These are phyloP conservation scores for Monomorium pharaonis DNA, from an alignment of 1,140 invertebrate genomes.

Conservation along the genomic window DNA sequence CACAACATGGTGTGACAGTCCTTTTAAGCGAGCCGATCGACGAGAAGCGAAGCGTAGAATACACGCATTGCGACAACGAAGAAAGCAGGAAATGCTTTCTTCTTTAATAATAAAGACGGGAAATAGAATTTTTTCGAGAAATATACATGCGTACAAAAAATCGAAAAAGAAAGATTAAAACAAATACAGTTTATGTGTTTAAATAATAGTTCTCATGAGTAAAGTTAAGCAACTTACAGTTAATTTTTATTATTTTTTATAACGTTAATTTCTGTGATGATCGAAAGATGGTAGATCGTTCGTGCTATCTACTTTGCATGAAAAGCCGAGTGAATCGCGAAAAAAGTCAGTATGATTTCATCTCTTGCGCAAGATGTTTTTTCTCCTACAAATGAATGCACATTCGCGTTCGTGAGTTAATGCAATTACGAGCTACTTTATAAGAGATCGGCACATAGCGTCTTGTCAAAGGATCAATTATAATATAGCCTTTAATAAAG, in stretches of 20 bases:
- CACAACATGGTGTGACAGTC: slow-evolving; percentile 64
- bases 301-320: background rate
- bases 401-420: slow-evolving; percentile 38
- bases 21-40: slow-evolving; percentile 7
- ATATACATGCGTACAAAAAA: background rate
- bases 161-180: background rate
- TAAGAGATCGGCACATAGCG: slow-evolving; percentile 47
- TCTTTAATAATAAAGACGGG: background rate
- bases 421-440: slow-evolving; percentile 60
- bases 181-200: background rate
- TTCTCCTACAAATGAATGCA: background rate
- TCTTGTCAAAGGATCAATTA: slow-evolving; percentile 66
- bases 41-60: background rate
- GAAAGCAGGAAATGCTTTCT: background rate
- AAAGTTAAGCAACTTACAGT: background rate
- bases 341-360: slow-evolving; percentile 63
- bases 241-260: background rate
- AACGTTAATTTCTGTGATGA: background rate
- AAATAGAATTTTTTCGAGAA: background rate
- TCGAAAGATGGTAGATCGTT: slow-evolving; percentile 1
- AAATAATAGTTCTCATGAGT: background rate
- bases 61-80: background rate
- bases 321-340: background rate
- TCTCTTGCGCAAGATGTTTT: slow-evolving; percentile 58
- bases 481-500: slow-evolving; percentile 62